Evolutionary conservation across 35 echinoderm and acorn worm species (phyloP), one percentile per base, ranked within the genome.

Genomic region (Heliocidaris erythrogramma): DNA sequence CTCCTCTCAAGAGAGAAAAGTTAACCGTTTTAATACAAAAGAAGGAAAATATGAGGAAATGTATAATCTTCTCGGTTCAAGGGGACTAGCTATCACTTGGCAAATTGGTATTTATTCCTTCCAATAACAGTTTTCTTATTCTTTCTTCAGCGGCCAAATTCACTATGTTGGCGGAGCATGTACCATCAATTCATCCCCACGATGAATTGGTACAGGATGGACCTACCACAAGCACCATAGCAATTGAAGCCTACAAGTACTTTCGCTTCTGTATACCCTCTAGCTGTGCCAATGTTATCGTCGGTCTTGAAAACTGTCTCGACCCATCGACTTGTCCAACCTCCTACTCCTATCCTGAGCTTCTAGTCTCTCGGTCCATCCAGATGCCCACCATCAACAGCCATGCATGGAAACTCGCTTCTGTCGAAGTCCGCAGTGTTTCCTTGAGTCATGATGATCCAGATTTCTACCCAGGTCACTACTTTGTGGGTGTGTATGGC

Each of bases 391-490:
- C 95, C 2, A 96, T 99, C 78, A 96, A 95, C 16, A 96, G 97
- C 31, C 98, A 99, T 94, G 48, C 98, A 10, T 99, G 98, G 98
- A 99, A 99, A 87, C 60, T 99, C 10, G 98, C 98, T 8, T 95
- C 95, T 13, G 24, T 99, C 14, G 61, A 94, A 16, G 94, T 95
- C 21, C 95, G 98, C 17, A 97, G 96, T 59, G 93, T 99, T 53
- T 84, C 60, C 53, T 86, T 99, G 49, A 49, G 93, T 4, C 93
- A 94, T 5, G 95, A 96, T 24, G 96, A 99, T 49, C 69, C 90
- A 2, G 96, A 97, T 32, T 97, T 96, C 86, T 94, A 95, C 27
- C 85, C 96, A 5, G 98, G 98, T 18, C 98, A 99, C 56, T 95
- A 96, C 69, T 99, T 95, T 49, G 95, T 99, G 0, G 96, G 96